These are phyloP conservation scores for Machimus rusticus DNA, from an alignment of 2,888 invertebrate species.

Conservation along the genomic window DNA sequence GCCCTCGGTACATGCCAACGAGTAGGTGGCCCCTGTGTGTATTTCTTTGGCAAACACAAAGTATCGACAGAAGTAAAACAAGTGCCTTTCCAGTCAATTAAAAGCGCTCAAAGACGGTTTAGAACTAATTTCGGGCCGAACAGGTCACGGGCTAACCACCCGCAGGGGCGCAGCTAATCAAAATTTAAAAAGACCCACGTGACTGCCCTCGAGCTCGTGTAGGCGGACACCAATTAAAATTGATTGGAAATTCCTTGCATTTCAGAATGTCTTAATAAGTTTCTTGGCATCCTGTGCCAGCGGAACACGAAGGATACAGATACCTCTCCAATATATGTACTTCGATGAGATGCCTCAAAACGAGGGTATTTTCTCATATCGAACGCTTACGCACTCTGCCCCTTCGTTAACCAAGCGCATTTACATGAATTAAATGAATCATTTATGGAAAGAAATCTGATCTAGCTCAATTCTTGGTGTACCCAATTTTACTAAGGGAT, in stretches of 20 bases:
- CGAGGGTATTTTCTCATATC: not conserved
- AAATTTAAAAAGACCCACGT: constrained; percentile 24
- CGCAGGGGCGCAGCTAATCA: not conserved
- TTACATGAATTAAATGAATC: not conserved
- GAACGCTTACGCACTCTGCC: not conserved
- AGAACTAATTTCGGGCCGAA: not conserved
- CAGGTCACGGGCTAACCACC: not conserved
- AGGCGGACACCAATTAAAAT: constrained; percentile 38
- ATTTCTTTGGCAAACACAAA: not conserved
- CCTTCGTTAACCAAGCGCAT: not conserved
- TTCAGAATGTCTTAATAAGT: constrained; percentile 34
- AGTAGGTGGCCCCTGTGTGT: not conserved
- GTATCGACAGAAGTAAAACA: not conserved
- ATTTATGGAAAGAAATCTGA: too few species aligned
- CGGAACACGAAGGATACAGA: not conserved
- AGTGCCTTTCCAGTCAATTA: not conserved
- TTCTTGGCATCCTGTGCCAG: not conserved
- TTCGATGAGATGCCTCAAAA: not conserved
- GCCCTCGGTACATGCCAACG: not conserved
- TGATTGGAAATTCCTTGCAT: constrained; percentile 38
- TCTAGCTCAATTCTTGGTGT: too few species aligned
- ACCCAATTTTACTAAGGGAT: too few species aligned
- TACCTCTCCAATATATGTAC: not conserved
- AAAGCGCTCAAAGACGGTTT: not conserved
- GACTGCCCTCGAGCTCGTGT: not conserved